phyloP scores from a whole-genome alignment of 2,113 vertebrate species.

The Ammospiza nelsoni region DNA sequence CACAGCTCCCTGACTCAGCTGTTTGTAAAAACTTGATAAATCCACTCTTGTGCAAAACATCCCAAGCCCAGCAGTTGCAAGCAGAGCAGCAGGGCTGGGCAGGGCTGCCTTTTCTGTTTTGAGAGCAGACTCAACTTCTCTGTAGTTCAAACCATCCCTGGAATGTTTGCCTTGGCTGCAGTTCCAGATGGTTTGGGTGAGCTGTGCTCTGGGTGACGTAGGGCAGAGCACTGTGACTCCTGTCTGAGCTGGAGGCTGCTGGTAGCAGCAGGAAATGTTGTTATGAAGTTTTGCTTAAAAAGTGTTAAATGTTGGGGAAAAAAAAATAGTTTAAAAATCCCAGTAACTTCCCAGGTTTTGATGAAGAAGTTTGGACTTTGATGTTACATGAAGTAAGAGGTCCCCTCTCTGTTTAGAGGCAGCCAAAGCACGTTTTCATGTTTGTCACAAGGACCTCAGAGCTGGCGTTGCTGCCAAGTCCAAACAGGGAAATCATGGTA shows the following conservation, averaged over 20 bases:
- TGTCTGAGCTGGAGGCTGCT: neutral
- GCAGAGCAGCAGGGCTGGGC: neutral
- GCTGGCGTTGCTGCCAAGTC: neutral
- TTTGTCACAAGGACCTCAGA: neutral
- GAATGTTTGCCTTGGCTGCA: slow-evolving; percentile 26
- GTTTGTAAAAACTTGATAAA: neutral
- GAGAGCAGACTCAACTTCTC: neutral
- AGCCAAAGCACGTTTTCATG: neutral
- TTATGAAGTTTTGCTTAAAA: neutral
- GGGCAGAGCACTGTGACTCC: neutral
- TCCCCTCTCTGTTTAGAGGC: neutral
- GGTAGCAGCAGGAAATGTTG: neutral
- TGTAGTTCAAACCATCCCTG: neutral
- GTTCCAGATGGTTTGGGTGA: neutral
- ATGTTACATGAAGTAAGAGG: neutral
- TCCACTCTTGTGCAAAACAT: neutral
- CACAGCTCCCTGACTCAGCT: neutral
- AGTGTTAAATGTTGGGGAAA: no score
- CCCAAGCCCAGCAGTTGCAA: neutral
- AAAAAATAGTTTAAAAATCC: neutral
- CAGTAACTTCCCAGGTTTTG: neutral
- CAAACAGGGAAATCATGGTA: neutral
- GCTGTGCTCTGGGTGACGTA: neutral
- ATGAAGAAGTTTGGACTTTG: neutral
- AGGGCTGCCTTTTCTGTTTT: neutral